Evolutionary conservation across 2,888 invertebrate genomes (phyloP).

Genomic region (Apantesis nais): DNA sequence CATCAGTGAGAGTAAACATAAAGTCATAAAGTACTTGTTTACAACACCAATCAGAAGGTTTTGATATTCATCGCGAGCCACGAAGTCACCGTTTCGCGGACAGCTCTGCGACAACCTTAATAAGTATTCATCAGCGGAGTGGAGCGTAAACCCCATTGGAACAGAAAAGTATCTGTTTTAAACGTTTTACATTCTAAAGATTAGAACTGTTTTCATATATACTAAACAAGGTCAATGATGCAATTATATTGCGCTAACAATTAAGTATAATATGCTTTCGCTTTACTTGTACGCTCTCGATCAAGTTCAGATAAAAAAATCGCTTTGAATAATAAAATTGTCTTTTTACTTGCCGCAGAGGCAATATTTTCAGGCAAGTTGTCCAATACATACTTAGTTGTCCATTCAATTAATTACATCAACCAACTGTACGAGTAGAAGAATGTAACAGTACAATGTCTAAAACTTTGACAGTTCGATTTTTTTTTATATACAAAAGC

Average conservation of each 20-base stretch:
- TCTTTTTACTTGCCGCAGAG: no score
- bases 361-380: no score
- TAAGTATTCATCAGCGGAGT: constrained; percentile 47
- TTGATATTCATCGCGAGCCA: constrained; percentile 41
- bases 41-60: constrained; percentile 43
- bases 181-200: constrained; percentile 47
- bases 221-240: constrained; percentile 45
- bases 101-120: constrained; percentile 43
- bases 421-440: no score
- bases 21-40: constrained; percentile 37
- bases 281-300: constrained; percentile 34
- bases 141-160: constrained; percentile 26
- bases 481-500: no score
- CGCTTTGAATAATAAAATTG: no score
- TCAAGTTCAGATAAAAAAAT: no score
- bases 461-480: no score
- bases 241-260: constrained; percentile 54
- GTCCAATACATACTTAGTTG: no score
- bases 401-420: no score
- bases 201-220: constrained; percentile 40
- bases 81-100: constrained; percentile 20
- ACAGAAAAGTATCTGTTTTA: constrained; percentile 45
- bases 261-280: constrained; percentile 52
- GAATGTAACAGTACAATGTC: no score
- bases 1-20: constrained; percentile 29